Evolutionary conservation across 1,140 invertebrate species (phyloP), one percentile per base, ranked within the genome.

Genomic region (Hesperophylax magnus): DNA sequence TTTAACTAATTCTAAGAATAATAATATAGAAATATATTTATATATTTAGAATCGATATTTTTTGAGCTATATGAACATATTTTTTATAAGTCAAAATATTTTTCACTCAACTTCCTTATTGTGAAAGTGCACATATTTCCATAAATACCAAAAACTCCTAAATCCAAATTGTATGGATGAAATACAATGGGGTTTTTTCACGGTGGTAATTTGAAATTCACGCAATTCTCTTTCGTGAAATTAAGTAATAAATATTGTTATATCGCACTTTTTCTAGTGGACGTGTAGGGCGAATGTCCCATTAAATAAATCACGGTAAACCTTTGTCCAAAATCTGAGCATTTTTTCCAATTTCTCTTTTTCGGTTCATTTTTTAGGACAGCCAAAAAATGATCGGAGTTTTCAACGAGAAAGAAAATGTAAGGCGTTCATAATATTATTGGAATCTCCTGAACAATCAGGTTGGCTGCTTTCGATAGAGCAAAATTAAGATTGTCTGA

Each of bases 181-280:
- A 22, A 72, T 72, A 27, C 27, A 72, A 7, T 56, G 24, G 14
- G 65, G 31, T 3, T 3, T 72, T 72, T 72, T 72, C 56, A 52
- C 27, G 69, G 47, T 54, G 18, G 47, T 56, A 72, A 72, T 54
- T 72, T 72, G 52, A 20, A 24, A 27, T 72, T 47, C 52, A n/a
- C 47, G 52, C 69, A 3, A 17, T 72, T 54, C 52, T 20, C 27
- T 53, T 72, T 72, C 69, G 14, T 72, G 69, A 54, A 72, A 72
- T 72, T 72, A 56, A 72, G 52, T 72, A 72, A 72, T 72, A 72
- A 72, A 72, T 72, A 72, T 72, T 54, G 69, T 72, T 72, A 72
- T 72, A 72, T 72, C 69, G 69, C 52, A 72, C 24, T 53, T 72
- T 34, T 72, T 72, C 47, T 53, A 56, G 69, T 31, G 69, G 69